Evolutionary conservation across 2,888 invertebrate genomes (phyloP).

Genomic region (Andrena trimmerana): DNA sequence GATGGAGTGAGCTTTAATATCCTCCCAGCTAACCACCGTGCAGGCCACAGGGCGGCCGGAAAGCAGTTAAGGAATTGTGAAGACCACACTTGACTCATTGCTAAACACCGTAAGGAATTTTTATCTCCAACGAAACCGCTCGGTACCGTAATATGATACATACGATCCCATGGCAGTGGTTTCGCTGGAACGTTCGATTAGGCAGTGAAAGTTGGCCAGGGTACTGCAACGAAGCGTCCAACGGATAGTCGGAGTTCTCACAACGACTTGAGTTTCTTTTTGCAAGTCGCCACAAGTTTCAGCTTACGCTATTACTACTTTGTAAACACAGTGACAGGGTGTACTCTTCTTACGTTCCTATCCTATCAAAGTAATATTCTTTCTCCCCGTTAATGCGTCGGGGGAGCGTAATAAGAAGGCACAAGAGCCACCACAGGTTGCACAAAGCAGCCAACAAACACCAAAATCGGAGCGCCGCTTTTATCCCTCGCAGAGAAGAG

Average conservation of each 20-base stretch:
- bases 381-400: not conserved
- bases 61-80: too few relatives aligned
- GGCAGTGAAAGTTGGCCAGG: not conserved
- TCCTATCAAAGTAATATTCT: constrained; percentile 16
- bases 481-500: not conserved
- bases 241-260: not conserved
- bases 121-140: too few relatives aligned
- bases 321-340: not conserved
- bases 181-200: too few relatives aligned
- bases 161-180: too few relatives aligned
- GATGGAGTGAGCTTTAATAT: too few relatives aligned
- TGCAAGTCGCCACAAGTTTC: constrained; percentile 3
- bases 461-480: not conserved
- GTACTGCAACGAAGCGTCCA: not conserved
- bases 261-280: not conserved
- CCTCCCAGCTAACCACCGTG: too few relatives aligned
- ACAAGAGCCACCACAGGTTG: not conserved
- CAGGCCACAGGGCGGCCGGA: too few relatives aligned
- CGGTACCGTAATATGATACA: too few relatives aligned
- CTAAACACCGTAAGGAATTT: too few relatives aligned
- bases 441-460: not conserved
- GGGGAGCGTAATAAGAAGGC: constrained; percentile 7
- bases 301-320: constrained; percentile 1
- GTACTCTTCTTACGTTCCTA: not conserved
- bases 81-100: too few relatives aligned